Conservation (phyloP, 2,888 invertebrate genomes). For the Bugula neritina region DNA sequence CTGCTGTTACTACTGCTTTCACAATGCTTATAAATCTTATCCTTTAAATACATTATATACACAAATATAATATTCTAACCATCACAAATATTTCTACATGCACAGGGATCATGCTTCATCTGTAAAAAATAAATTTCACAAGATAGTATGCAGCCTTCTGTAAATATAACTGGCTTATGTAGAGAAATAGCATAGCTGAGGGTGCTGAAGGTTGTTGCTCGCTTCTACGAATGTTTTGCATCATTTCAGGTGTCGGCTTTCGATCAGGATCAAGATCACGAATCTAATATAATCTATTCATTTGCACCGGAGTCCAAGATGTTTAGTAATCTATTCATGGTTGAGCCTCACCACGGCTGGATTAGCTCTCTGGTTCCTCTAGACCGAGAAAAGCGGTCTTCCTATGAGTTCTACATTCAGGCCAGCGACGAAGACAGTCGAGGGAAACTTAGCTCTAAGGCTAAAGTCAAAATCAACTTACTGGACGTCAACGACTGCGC, state of each 20-base stretch:
- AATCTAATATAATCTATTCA: neutral
- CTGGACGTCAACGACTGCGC: constrained; percentile 21
- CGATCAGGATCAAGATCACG: constrained; percentile 16
- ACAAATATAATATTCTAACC: too few relatives aligned
- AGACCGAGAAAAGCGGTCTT: constrained; percentile 19
- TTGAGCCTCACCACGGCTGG: constrained; percentile 9
- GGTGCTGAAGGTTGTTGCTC: neutral
- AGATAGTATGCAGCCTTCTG: too few relatives aligned
- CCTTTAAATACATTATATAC: too few relatives aligned
- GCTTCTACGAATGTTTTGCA: too few relatives aligned
- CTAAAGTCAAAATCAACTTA: constrained; percentile 16
- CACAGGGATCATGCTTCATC: too few relatives aligned
- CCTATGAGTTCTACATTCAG: constrained; percentile 17
- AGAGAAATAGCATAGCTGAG: neutral
- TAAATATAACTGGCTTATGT: too few relatives aligned
- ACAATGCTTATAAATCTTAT: too few relatives aligned
- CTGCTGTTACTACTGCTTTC: too few relatives aligned
- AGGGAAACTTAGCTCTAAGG: constrained; percentile 6
- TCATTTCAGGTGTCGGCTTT: constrained; percentile 8
- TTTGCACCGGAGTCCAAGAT: neutral
- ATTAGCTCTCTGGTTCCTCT: constrained; percentile 8
- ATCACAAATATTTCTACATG: too few relatives aligned
- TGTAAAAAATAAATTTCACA: too few relatives aligned
- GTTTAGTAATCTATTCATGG: constrained; percentile 3
- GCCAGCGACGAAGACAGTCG: constrained; percentile 20